Base-by-base conservation (phyloP, 2,113 vertebrate genomes). In the Corydoras maculifer region DNA sequence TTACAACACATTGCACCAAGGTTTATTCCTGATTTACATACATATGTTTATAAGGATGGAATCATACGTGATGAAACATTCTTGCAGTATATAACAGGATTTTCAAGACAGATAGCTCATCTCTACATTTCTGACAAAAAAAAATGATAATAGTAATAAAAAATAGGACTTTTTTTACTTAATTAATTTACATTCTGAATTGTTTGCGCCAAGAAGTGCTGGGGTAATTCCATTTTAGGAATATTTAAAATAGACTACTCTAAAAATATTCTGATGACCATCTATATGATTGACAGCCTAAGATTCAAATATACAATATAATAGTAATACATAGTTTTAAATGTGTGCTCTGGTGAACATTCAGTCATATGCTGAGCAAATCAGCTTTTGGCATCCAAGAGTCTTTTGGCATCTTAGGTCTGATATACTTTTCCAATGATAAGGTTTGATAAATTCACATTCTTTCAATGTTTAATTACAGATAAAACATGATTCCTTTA, bases 11-110 rank as follows among this genome's bases (percentile, higher is more conserved):
- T 60, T 63, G 49, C 62, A 64, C 18, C 59, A 64, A 70, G 67
- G 3, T 74, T 78, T 57, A 76, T 78, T 68, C 29, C 29, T 14
- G 63, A 67, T 78, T 75, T 69, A 59, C 63, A 80, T 72, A 74
- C n/a, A 67, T n/a, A 69, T 53, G 53, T 60, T 10, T 8, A 48
- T 3, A n/a, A n/a, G 4, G 60, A 71, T 75, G 70, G 54, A 72
- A 74, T 70, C 18, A 25, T 25, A 25, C 18, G 63, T 58, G 32
- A 63, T 78, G 60, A 32, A 75, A 65, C 67, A 3, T n/a, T 73
- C 30, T 43, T 43, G 68, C 32, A 0, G 35, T 43, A 43, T 43
- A 31, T 8, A 61, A 63, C 62, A 58, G 62, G 54, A 53, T n/a
- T 49, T 43, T 35, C 69, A 72, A 82, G 74, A 62, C 65, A 72